A percentile compares a stretch with the other conserved stretches of the same genome.
phyloP scores from a whole-genome alignment of 2,113 vertebrate genomes.

The Gnathonemus longibarbis region DNA sequence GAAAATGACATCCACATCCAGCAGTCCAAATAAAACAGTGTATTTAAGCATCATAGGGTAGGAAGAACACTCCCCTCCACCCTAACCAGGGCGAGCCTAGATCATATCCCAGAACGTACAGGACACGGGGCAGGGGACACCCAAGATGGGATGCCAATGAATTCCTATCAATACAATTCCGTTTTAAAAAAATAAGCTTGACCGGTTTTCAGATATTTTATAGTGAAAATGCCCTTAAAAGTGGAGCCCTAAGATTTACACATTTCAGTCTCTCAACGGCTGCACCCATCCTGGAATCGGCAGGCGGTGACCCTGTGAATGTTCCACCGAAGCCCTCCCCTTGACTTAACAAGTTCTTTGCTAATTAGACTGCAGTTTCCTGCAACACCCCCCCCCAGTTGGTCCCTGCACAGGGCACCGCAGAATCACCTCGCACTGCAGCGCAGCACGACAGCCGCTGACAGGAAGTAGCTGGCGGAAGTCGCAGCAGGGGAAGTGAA shows the following conservation, averaged over 20 bases:
- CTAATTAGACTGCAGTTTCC: neutral
- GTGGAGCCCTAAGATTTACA: neutral
- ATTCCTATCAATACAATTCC: neutral
- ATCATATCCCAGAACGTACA: neutral
- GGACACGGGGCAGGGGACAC: neutral
- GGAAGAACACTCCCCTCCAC: neutral
- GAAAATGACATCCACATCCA: neutral
- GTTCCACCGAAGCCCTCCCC: neutral
- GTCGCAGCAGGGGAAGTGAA: neutral
- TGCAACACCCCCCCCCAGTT: neutral
- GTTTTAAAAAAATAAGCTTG: neutral
- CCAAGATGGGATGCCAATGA: neutral
- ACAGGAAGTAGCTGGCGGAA: slow-evolving; percentile 10
- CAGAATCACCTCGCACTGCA: neutral
- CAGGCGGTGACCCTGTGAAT: neutral
- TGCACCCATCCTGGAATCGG: neutral
- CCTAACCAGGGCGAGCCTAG: neutral
- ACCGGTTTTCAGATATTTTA: neutral
- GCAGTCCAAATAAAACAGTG: neutral
- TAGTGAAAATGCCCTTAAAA: neutral
- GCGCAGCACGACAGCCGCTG: neutral
- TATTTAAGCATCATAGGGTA: neutral
- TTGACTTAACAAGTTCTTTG: neutral
- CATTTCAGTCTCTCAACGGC: neutral
- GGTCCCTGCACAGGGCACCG: neutral